Percentiles rank a stretch among this genome's conserved stretches.
Evolutionary conservation across 2,888 invertebrate genomes (phyloP).

Genomic region (Orthosia gracilis): DNA sequence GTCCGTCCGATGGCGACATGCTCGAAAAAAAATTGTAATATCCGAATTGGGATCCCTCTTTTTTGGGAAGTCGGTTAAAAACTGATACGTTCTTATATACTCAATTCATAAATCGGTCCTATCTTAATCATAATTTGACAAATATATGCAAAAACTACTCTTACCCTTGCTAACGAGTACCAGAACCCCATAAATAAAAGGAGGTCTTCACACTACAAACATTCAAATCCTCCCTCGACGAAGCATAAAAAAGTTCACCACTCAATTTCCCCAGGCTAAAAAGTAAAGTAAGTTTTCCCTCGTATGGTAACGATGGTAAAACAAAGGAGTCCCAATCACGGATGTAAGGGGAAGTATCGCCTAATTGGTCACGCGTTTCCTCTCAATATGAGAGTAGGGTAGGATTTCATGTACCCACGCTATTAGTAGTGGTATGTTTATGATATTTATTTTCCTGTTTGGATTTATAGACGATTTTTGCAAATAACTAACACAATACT

Average conservation of each 20-base stretch:
- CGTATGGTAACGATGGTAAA: conserved; percentile 46
- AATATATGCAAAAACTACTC: not conserved
- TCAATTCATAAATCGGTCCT: too few relatives aligned
- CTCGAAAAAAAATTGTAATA: too few relatives aligned
- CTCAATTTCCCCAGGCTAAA: conserved; percentile 22
- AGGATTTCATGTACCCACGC: conserved; percentile 47
- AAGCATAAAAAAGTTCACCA: conserved; percentile 22
- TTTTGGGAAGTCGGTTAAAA: too few relatives aligned
- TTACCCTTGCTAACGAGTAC: conserved; percentile 5
- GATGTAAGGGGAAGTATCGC: conserved; percentile 31
- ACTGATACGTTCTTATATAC: too few relatives aligned
- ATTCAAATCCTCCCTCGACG: conserved; percentile 1
- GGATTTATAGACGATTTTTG: not conserved
- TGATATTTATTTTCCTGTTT: conserved; percentile 34
- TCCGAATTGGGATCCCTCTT: too few relatives aligned
- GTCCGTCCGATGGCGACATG: too few relatives aligned
- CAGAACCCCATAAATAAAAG: conserved; percentile 12
- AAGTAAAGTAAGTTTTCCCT: conserved; percentile 32
- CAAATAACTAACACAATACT: not conserved
- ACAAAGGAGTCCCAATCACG: conserved; percentile 52
- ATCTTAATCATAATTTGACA: not conserved
- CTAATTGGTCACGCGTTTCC: conserved; percentile 72
- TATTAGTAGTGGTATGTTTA: conserved; percentile 45
- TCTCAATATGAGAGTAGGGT: conserved; percentile 58
- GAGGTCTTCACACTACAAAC: not conserved